A percentile compares a stretch with the other conserved stretches of the same genome.
phyloP scores from a whole-genome alignment of 2,888 invertebrate species.

The Lochmaea capreae region DNA sequence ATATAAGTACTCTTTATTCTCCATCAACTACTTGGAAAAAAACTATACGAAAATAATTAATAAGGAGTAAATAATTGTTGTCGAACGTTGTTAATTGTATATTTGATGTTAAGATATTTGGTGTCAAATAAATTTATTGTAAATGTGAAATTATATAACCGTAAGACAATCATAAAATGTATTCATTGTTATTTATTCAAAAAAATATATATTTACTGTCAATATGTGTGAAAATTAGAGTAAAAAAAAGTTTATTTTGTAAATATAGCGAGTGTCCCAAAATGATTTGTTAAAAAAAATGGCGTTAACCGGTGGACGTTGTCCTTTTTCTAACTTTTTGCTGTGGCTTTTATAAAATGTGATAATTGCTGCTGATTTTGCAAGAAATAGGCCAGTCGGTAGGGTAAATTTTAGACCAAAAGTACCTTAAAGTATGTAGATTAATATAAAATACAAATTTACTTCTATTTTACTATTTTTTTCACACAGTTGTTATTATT shows the following conservation, averaged over 20 bases:
- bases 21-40: too few species aligned
- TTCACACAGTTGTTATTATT: neutral
- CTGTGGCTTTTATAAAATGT: too few species aligned
- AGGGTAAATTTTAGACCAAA: too few species aligned
- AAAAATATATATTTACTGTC: neutral
- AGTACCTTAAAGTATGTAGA: too few species aligned
- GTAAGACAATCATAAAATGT: slow-evolving; percentile 2
- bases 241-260: neutral
- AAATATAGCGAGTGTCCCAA: too few species aligned
- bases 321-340: too few species aligned
- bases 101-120: neutral
- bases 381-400: too few species aligned
- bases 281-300: too few species aligned
- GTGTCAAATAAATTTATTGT: neutral
- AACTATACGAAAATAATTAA: neutral
- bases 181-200: slow-evolving; percentile 2
- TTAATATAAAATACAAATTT: too few species aligned
- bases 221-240: neutral
- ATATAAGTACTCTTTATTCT: too few species aligned
- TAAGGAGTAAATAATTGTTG: neutral
- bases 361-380: too few species aligned
- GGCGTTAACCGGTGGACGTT: too few species aligned
- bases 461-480: neutral
- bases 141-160: neutral
- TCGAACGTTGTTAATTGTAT: slow-evolving; percentile 1